Evolutionary conservation across 2,888 invertebrate genomes (phyloP).

Genomic region (Stratiomys singularior): DNA sequence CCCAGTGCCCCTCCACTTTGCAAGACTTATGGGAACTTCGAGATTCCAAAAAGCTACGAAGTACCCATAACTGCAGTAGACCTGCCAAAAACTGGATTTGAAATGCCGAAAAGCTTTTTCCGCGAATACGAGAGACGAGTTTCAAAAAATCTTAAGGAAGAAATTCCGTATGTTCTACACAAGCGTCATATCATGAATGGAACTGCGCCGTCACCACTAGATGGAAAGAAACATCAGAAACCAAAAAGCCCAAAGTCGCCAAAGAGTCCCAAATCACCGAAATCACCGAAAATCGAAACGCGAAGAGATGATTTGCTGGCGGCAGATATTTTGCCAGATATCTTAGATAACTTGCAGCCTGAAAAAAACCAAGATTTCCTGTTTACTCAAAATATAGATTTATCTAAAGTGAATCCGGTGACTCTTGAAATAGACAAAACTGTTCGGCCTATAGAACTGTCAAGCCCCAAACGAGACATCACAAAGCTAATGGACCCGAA

Average conservation of each 20-base stretch:
- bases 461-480: slow-evolving; percentile 78
- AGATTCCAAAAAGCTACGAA: slow-evolving; percentile 69
- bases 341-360: slow-evolving; percentile 65
- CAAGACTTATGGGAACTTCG: slow-evolving; percentile 77
- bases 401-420: slow-evolving; percentile 78
- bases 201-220: slow-evolving; percentile 72
- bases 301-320: slow-evolving; percentile 54
- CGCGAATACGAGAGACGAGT: slow-evolving; percentile 73
- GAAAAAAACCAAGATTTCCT: slow-evolving; percentile 72
- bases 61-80: slow-evolving; percentile 65
- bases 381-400: slow-evolving; percentile 79
- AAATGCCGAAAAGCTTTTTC: slow-evolving; percentile 78
- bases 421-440: slow-evolving; percentile 78
- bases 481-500: slow-evolving; percentile 76
- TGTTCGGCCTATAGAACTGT: slow-evolving; percentile 69
- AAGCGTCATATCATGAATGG: slow-evolving; percentile 89
- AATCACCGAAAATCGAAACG: slow-evolving; percentile 67
- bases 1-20: slow-evolving; percentile 78
- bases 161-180: slow-evolving; percentile 86
- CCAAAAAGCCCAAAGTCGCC: slow-evolving; percentile 75
- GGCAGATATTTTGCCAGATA: slow-evolving; percentile 68
- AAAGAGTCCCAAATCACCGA: slow-evolving; percentile 72
- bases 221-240: slow-evolving; percentile 67
- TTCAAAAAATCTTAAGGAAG: slow-evolving; percentile 68
- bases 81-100: slow-evolving; percentile 74